Percentiles rank a stretch among this genome's conserved stretches.
Evolutionary conservation across 2,113 vertebrate genomes (phyloP).

Genomic region (Sinocyclocheilus maitianheensis): DNA sequence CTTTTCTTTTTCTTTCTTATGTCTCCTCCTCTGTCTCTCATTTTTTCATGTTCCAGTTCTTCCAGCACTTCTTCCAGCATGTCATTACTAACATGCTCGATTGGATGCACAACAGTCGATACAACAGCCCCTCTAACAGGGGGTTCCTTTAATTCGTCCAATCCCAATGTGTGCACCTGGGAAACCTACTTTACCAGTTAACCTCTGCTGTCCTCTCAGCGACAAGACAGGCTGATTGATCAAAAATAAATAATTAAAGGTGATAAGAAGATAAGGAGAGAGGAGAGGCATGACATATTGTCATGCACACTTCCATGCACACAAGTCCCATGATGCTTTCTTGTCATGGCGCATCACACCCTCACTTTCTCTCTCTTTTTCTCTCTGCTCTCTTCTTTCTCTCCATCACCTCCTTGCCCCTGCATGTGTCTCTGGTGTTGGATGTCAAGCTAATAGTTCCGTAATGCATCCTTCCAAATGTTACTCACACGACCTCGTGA

Average conservation of each 20-base stretch:
- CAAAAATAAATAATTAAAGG: constrained; percentile 37
- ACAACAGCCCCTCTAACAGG: constrained; percentile 36
- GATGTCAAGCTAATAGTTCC: constrained; percentile 41
- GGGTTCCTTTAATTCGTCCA: constrained; percentile 24
- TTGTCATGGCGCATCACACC: constrained; percentile 50
- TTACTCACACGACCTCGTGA: constrained; percentile 2
- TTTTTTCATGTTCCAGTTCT: not conserved
- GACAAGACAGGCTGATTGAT: constrained; percentile 18
- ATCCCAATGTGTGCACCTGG: constrained; percentile 15
- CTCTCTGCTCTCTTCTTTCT: constrained; percentile 19
- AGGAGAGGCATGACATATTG: constrained; percentile 45
- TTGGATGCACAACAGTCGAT: constrained; percentile 56
- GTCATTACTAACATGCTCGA: constrained; percentile 54
- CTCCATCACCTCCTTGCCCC: constrained; percentile 44
- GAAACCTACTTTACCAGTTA: constrained; percentile 39
- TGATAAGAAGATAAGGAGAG: constrained; percentile 17
- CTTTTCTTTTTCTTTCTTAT: constrained; percentile 29
- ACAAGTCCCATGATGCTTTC: constrained; percentile 55
- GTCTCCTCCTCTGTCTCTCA: not conserved
- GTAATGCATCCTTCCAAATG: constrained; percentile 32
- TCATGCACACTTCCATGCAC: constrained; percentile 43
- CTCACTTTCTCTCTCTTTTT: constrained; percentile 29
- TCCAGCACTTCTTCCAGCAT: constrained; percentile 18
- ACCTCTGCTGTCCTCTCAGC: constrained; percentile 36
- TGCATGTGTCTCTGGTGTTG: constrained; percentile 47